Evolutionary conservation across 2,888 invertebrate species (phyloP), one percentile per base, ranked within the genome.

Genomic region (Cheilosia vernalis): DNA sequence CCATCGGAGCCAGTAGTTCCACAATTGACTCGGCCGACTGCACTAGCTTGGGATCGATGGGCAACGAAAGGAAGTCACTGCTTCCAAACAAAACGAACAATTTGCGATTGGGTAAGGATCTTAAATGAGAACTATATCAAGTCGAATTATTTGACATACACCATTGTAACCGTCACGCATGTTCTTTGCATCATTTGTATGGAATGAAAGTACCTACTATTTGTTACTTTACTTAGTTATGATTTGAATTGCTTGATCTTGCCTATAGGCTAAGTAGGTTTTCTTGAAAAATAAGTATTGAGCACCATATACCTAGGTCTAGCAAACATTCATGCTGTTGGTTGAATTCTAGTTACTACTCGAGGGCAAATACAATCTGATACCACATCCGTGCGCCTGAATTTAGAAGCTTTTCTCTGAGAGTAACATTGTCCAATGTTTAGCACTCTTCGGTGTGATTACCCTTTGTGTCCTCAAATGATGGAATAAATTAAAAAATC

Each of bases 1-100:
- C 89, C 69, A 89, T 91, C 78, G 92, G 90, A 67, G 90, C 91
- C 60, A 91, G 92, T 88, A 91, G 89, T 88, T 92, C 92, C 64
- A 92, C 91, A 80, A 91, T 92, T 66, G 92, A 92, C 87, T 92
- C 92, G 19, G 90, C 90, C 40, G 92, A 92, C 79, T 91, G 90
- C 88, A 90, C 90, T 85, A 91, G 92, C 87, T 89, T 92, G 63
- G 90, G 90, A 73, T 91, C 92, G 80, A 88, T 91, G 83, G 90
- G 89, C 82, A 89, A 90, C 83, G 91, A 91, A 87, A 89, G 91
- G 72, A 91, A 90, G 86, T 89, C 90, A 24, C 88, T 91, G 87
- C 87, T 91, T 88, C 91, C 91, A 56, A 89, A 88, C 74, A 91
- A 89, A 87, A 88, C 88, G 88, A 91, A 90, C 89, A 90, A 88